Evolutionary conservation across 2,888 invertebrate species (phyloP).

Genomic region (Megamerina dolium): DNA sequence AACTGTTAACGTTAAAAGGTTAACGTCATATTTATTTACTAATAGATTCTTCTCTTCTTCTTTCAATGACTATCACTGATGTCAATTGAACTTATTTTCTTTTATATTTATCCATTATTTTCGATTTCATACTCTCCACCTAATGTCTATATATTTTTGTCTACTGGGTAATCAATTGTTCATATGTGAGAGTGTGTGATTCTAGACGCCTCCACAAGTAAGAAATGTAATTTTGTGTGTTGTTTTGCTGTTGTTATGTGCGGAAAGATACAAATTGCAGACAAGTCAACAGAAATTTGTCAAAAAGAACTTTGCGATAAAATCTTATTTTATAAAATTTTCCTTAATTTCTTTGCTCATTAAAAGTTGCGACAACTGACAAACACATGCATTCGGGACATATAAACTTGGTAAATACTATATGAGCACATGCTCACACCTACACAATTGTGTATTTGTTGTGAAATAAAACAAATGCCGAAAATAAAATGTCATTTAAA

Average conservation of each 20-base stretch:
- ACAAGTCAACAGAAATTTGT: conserved; percentile 27
- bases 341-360: conserved; percentile 29
- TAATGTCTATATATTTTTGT: too few species aligned
- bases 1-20: too few species aligned
- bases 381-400: neutral
- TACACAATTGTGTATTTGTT: conserved; percentile 9
- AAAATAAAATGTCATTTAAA: conserved; percentile 21
- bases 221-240: too few species aligned
- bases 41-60: neutral
- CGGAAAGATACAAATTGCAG: conserved; percentile 21
- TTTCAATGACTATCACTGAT: neutral
- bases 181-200: too few species aligned
- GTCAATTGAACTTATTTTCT: neutral
- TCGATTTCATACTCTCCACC: too few species aligned
- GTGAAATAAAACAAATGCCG: conserved; percentile 16
- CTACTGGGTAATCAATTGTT: too few species aligned
- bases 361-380: conserved; percentile 19
- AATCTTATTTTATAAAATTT: conserved; percentile 24
- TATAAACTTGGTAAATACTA: too few species aligned
- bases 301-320: conserved; percentile 22
- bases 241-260: too few species aligned
- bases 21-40: neutral
- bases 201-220: too few species aligned
- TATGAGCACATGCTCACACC: neutral
- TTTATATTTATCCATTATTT: neutral